These are phyloP conservation scores for Discoglossus pictus DNA, from an alignment of 2,797 vertebrate species.

Conservation along the genomic window DNA sequence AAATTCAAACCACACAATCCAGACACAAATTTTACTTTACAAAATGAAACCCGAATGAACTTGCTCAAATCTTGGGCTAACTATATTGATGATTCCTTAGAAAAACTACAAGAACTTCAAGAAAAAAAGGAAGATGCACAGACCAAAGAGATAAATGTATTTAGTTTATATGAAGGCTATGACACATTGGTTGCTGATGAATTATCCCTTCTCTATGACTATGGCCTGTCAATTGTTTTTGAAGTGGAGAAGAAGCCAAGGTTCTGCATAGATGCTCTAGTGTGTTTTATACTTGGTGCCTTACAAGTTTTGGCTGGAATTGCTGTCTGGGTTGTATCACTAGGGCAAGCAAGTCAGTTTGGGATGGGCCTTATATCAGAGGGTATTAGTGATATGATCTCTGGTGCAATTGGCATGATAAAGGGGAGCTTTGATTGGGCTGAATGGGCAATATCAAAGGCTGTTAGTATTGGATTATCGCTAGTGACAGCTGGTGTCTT, in stretches of 20 bases:
- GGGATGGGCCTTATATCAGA: constrained; percentile 48
- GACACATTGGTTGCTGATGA: constrained; percentile 42
- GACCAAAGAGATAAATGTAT: constrained; percentile 44
- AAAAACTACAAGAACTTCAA: constrained; percentile 44
- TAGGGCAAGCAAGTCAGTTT: constrained; percentile 38
- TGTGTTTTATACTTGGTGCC: constrained; percentile 45
- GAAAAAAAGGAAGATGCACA: constrained; percentile 19
- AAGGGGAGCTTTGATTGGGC: constrained; percentile 48
- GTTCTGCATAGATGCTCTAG: constrained; percentile 42
- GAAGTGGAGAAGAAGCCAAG: constrained; percentile 52
- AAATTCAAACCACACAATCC: constrained; percentile 41
- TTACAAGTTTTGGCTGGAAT: constrained; percentile 45
- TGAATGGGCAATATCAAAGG: constrained; percentile 54
- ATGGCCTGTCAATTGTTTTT: constrained; percentile 52
- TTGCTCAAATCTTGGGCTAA: constrained; percentile 45
- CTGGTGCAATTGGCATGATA: constrained; percentile 48
- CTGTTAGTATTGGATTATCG: constrained; percentile 49
- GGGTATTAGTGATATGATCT: constrained; percentile 51
- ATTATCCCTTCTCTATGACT: constrained; percentile 46
- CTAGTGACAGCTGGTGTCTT: constrained; percentile 45
- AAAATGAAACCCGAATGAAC: constrained; percentile 49
- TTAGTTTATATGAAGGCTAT: constrained; percentile 14
- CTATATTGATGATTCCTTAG: constrained; percentile 20
- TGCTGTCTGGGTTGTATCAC: constrained; percentile 40
- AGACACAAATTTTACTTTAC: constrained; percentile 43